phyloP scores from a whole-genome alignment of 2,888 invertebrate genomes.

The Salticus scenicus region DNA sequence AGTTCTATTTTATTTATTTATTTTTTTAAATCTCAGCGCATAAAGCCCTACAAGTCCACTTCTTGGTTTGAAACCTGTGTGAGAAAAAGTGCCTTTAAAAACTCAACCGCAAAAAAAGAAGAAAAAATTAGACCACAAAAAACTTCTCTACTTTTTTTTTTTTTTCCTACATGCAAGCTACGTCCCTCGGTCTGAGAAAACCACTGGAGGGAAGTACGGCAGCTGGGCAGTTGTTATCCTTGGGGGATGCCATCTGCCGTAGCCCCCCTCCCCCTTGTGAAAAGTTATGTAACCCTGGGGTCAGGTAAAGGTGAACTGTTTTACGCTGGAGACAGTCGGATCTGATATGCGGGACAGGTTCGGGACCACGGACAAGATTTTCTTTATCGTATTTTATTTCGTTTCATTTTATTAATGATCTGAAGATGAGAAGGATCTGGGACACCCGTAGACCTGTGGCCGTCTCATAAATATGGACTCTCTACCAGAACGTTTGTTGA shows the following conservation, averaged over 20 bases:
- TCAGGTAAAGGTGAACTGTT: constrained; percentile 67
- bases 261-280: constrained; percentile 19
- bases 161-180: neutral
- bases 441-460: neutral
- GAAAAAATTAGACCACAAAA: constrained; percentile 51
- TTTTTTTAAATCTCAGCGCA: too few species aligned
- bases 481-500: too few species aligned
- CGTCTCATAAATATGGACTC: neutral
- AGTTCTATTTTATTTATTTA: too few species aligned
- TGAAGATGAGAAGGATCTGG: constrained; percentile 40
- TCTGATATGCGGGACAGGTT: constrained; percentile 68
- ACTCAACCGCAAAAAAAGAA: constrained; percentile 14
- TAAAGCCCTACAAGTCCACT: constrained; percentile 63
- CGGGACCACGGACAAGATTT: constrained; percentile 52
- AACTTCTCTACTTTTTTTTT: too few species aligned
- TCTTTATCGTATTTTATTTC: neutral
- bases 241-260: constrained; percentile 23
- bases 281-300: constrained; percentile 64
- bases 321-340: constrained; percentile 59
- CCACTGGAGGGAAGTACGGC: constrained; percentile 37
- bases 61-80: neutral
- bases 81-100: constrained; percentile 16
- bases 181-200: constrained; percentile 52
- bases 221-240: constrained; percentile 63
- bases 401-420: constrained; percentile 19